Conservation (phyloP, 2,113 vertebrate genomes). For the Holacanthus passer region DNA sequence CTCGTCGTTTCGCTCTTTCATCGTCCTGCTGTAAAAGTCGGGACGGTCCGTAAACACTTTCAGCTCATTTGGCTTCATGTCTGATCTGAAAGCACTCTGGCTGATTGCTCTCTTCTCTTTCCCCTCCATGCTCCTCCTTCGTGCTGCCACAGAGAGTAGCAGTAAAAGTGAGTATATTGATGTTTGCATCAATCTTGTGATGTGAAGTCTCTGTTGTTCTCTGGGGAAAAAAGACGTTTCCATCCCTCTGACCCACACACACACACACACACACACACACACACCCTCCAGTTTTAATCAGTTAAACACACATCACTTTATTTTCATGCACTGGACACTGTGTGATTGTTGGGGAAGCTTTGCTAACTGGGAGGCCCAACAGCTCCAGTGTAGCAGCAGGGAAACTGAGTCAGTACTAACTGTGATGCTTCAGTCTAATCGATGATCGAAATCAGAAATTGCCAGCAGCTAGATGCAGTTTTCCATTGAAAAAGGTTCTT, state of each 20-base stretch:
- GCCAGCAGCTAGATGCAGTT: too few species aligned
- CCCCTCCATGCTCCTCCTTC: constrained; percentile 4
- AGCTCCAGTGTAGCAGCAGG: too few species aligned
- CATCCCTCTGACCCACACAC: not conserved
- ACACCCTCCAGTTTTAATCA: constrained; percentile 15
- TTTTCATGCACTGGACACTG: not conserved
- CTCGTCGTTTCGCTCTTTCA: not conserved
- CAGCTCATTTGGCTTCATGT: not conserved
- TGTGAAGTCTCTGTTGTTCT: constrained; percentile 1
- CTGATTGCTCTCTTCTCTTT: constrained; percentile 49
- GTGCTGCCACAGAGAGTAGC: constrained; percentile 73
- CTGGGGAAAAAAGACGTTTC: not conserved
- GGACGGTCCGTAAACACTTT: not conserved
- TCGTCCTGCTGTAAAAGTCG: not conserved
- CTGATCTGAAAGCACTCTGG: not conserved
- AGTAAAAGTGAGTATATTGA: constrained; percentile 80
- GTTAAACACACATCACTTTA: constrained; percentile 7
- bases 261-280: not conserved
- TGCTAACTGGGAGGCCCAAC: not conserved
- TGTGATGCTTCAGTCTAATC: too few species aligned
- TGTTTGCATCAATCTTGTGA: constrained; percentile 36
- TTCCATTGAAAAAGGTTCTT: too few species aligned
- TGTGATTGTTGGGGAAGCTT: not conserved
- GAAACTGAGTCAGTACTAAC: too few species aligned
- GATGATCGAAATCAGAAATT: too few species aligned